Conservation (phyloP, 2,113 vertebrate species). For the Puntigrus tetrazona region DNA sequence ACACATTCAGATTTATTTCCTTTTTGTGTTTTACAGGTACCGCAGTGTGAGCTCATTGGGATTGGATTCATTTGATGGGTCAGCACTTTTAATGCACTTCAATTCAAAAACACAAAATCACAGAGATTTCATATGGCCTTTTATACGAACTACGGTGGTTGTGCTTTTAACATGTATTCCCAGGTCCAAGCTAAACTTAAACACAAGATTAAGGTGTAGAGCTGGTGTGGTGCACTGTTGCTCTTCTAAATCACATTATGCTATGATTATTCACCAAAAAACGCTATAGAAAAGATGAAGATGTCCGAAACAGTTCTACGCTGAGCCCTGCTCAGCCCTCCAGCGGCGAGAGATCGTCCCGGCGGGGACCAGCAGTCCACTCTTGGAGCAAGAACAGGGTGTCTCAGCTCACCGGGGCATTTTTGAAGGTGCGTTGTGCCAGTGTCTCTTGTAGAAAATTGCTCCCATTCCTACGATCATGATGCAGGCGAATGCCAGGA, state of each 20-base stretch:
- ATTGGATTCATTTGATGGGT: background rate
- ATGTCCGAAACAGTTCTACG: background rate
- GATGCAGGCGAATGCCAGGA: conserved; percentile 66
- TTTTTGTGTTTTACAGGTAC: conserved; percentile 9
- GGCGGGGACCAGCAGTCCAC: background rate
- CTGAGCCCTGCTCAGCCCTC: background rate
- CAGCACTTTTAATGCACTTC: background rate
- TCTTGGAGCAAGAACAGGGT: background rate
- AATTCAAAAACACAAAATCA: background rate
- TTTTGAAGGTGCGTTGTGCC: conserved; percentile 22
- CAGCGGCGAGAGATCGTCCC: background rate
- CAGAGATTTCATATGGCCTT: background rate
- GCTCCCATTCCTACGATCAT: conserved; percentile 59
- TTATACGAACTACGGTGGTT: background rate
- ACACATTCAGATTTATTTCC: background rate
- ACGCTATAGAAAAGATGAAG: background rate
- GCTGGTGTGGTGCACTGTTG: background rate
- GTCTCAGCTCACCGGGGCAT: background rate
- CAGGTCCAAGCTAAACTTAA: background rate
- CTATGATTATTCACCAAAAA: conserved; percentile 14
- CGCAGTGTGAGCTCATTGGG: background rate
- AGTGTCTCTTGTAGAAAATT: conserved; percentile 68
- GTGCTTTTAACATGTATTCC: conserved; percentile 14
- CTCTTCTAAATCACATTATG: background rate
- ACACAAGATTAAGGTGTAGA: background rate